Base-by-base conservation (phyloP, 2,797 vertebrate species). In the Siniperca undulata region DNA sequence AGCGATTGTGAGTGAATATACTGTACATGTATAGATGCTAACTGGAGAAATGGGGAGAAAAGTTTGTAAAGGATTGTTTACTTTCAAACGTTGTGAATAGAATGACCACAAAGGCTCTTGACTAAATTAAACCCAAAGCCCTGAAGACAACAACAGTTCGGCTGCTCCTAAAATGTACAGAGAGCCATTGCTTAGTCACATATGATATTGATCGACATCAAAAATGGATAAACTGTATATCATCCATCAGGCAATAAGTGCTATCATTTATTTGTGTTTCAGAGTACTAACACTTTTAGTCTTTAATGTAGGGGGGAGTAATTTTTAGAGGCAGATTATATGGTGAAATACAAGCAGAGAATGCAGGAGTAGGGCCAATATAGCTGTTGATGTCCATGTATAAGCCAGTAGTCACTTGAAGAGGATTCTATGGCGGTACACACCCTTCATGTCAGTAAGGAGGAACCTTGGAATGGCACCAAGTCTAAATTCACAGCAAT, bases 231-330 rank as follows among this genome's bases (percentile, higher is more conserved):
- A 82, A 83, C 67, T 86, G 72, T 89, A 91, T 84, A 91, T 89
- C 89, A 92, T 91, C 90, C 88, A 95, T 95, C 88, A 90, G 95
- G 95, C 95, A 96, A 96, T 95, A 95, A 94, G 87, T 92, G 77
- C 89, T 83, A 90, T 93, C n/a, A 93, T 94, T 91, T 93, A 74
- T 93, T 95, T 94, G 90, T 93, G 85, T 95, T 95, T 94, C 83
- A 87, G 74, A 93, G 82, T 95, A 94, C 90, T 93, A 93, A 92
- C 91, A 95, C 83, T 90, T 92, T 83, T 79, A 85, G 88, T 80
- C 84, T 91, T 81, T 80, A 89, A 78, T 89, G 84, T 88, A 12
- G 30, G 53, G 36, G 24, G 68, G 53, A 71, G 68, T 24, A 67
- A 55, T 46, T 86, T 83, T 79, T 87, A 80, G 58, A 76, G 69